phyloP scores from a whole-genome alignment of 2,113 vertebrate species.

The Brachionichthys hirsutus region DNA sequence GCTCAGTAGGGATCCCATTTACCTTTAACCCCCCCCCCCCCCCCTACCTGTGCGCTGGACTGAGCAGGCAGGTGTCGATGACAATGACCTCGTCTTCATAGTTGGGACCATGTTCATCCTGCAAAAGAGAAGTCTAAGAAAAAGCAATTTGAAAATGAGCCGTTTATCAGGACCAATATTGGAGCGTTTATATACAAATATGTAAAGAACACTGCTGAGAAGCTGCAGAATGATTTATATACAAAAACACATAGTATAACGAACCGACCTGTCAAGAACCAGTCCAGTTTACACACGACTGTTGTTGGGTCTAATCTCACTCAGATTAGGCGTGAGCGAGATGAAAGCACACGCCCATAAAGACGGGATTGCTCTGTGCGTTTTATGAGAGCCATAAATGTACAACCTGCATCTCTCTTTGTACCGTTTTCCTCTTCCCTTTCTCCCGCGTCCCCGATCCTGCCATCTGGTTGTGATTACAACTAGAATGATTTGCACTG shows the following conservation, averaged over 20 bases:
- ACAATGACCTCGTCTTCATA: background rate
- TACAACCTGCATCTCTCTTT: background rate
- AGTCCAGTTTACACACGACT: background rate
- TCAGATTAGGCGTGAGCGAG: background rate
- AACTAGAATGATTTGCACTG: slow-evolving; percentile 49
- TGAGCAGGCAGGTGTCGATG: background rate
- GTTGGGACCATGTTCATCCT: too few relatives aligned
- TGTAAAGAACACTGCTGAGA: too few relatives aligned
- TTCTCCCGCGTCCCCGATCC: slow-evolving; percentile 9
- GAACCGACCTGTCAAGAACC: background rate
- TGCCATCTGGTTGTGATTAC: slow-evolving; percentile 64
- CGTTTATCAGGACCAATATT: too few relatives aligned
- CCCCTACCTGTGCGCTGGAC: background rate
- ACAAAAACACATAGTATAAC: too few relatives aligned
- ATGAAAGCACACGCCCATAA: background rate
- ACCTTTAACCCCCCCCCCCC: background rate
- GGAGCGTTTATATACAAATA: too few relatives aligned
- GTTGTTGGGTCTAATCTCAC: too few relatives aligned
- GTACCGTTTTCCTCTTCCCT: background rate
- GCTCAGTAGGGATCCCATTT: slow-evolving; percentile 40
- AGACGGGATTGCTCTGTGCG: slow-evolving; percentile 1
- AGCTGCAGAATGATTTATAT: too few relatives aligned
- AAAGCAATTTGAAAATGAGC: too few relatives aligned
- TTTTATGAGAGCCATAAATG: background rate
- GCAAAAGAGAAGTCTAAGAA: too few relatives aligned